Conservation (phyloP, 2,888 invertebrate species). For the Glyphotaelius pellucidus region DNA sequence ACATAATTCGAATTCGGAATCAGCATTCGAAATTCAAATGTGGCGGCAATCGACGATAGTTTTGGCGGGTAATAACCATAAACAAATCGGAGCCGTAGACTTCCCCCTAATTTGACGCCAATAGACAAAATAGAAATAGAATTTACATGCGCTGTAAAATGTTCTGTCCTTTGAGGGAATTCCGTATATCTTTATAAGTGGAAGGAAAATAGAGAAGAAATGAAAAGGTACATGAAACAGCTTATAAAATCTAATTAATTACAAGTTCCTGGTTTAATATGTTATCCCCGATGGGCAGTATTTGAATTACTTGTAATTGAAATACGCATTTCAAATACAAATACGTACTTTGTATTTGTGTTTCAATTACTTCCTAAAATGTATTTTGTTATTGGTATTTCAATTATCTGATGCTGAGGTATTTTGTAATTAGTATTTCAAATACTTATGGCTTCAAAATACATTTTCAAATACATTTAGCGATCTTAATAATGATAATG, state of each 20-base stretch:
- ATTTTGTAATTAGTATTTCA: too few relatives aligned
- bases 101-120: conserved; percentile 47
- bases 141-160: conserved; percentile 12
- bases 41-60: conserved; percentile 31
- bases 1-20: conserved; percentile 45
- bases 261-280: neutral
- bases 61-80: conserved; percentile 57
- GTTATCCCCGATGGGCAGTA: neutral
- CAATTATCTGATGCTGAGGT: too few relatives aligned
- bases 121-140: conserved; percentile 48
- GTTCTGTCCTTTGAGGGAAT: neutral
- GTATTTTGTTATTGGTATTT: too few relatives aligned
- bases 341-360: too few relatives aligned
- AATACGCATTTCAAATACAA: too few relatives aligned
- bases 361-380: too few relatives aligned
- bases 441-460: too few relatives aligned
- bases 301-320: too few relatives aligned
- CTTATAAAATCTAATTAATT: too few relatives aligned
- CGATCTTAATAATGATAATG: too few relatives aligned
- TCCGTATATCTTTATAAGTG: neutral
- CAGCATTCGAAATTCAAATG: conserved; percentile 38
- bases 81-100: conserved; percentile 44
- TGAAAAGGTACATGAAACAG: too few relatives aligned
- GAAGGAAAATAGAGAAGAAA: neutral
- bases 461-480: too few relatives aligned